phyloP scores from a whole-genome alignment of 2,113 vertebrate species.

The Delphinus delphis region DNA sequence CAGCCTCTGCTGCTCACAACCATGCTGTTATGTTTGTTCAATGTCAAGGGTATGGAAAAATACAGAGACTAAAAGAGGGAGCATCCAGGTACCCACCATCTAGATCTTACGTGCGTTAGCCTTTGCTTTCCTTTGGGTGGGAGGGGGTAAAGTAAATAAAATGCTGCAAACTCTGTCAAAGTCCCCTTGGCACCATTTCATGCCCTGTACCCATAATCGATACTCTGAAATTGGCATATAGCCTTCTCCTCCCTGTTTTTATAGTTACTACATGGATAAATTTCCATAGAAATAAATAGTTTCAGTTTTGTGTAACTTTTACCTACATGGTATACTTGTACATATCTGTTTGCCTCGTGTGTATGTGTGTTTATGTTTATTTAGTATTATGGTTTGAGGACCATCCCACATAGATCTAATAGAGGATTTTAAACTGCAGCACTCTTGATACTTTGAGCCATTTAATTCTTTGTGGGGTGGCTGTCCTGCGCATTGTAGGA shows the following conservation, averaged over 20 bases:
- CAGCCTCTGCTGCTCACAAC: not conserved
- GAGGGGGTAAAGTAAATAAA: not conserved
- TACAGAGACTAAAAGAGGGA: not conserved
- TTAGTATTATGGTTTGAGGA: not conserved
- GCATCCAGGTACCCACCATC: accelerated
- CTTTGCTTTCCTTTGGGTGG: not conserved
- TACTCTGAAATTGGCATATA: not conserved
- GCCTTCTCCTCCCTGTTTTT: not conserved
- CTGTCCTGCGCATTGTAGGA: not conserved
- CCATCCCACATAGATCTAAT: accelerated
- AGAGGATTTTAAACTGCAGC: not conserved
- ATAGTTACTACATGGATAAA: accelerated
- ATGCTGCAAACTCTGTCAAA: not conserved
- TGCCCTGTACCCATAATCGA: accelerated
- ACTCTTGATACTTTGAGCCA: not conserved
- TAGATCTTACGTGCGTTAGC: not conserved
- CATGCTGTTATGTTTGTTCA: not conserved
- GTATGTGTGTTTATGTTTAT: not conserved
- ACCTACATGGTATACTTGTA: no score
- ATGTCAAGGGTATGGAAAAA: not conserved
- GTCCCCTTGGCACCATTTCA: no score
- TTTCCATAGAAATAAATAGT: not conserved
- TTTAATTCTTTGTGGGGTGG: not conserved
- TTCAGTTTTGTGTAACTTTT: not conserved
- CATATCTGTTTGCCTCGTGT: not conserved